Evolutionary conservation across 2,888 invertebrate genomes (phyloP).

Genomic region (Chrysolina americana): DNA sequence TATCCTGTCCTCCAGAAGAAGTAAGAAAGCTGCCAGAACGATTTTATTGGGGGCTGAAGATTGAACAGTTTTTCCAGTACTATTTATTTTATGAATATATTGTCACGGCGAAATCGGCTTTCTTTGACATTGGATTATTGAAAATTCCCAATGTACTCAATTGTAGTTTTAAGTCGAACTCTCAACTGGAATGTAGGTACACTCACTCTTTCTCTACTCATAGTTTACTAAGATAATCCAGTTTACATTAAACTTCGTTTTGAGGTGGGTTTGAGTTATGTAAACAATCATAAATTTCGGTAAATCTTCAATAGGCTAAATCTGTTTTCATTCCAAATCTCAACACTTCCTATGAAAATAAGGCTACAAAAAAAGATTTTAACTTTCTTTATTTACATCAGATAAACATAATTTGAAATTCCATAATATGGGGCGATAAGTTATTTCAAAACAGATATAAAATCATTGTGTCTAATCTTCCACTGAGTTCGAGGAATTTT

Average conservation of each 20-base stretch:
- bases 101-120: too few relatives aligned
- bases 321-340: background rate
- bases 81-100: too few relatives aligned
- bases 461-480: background rate
- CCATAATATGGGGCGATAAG: background rate
- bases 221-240: background rate
- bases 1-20: too few relatives aligned
- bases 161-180: too few relatives aligned
- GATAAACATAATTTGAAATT: background rate
- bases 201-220: background rate
- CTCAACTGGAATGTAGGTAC: background rate
- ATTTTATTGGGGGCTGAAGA: too few relatives aligned
- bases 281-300: constrained; percentile 21
- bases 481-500: too few relatives aligned
- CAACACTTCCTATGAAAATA: constrained; percentile 11
- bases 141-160: too few relatives aligned
- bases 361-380: background rate
- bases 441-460: background rate
- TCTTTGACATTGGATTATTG: too few relatives aligned
- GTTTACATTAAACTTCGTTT: background rate
- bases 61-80: too few relatives aligned
- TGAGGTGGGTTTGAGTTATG: constrained; percentile 8
- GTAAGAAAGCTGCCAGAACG: too few relatives aligned
- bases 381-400: background rate
- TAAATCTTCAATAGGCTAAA: constrained; percentile 2